Evolutionary conservation across 2,888 invertebrate species (phyloP).

Genomic region (Allygus modestus): DNA sequence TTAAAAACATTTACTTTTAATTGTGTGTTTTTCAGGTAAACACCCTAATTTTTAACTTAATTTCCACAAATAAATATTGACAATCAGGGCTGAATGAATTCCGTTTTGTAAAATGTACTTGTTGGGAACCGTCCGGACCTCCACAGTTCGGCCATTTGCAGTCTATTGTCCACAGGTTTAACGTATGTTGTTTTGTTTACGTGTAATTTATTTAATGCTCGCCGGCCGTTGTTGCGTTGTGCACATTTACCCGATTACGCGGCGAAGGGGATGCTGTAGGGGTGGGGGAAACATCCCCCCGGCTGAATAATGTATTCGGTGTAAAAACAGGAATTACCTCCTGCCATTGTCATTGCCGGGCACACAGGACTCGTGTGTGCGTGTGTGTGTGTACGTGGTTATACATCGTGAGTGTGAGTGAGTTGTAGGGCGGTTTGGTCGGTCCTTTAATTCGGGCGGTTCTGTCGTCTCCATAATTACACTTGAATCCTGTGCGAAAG

Average conservation of each 20-base stretch:
- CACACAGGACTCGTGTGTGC: not conserved
- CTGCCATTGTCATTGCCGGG: conserved; percentile 6
- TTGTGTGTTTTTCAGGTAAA: no score
- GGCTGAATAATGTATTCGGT: conserved; percentile 55
- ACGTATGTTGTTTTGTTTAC: conserved; percentile 45
- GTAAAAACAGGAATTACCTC: conserved; percentile 48
- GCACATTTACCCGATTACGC: conserved; percentile 33
- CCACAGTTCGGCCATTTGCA: not conserved
- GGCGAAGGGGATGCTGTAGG: not conserved
- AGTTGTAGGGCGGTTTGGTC: not conserved
- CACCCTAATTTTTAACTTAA: no score
- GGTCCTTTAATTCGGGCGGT: conserved; percentile 3
- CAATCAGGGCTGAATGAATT: no score
- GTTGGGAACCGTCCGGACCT: no score
- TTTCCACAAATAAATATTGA: no score
- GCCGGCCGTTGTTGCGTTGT: not conserved
- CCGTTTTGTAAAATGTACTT: no score
- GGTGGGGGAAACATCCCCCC: not conserved
- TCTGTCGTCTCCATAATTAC: conserved; percentile 30
- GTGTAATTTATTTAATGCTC: conserved; percentile 15
- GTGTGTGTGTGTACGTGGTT: not conserved
- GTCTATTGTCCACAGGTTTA: conserved; percentile 25
- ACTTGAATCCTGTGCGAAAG: conserved; percentile 16
- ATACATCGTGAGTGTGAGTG: not conserved
- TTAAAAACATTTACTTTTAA: no score